These are phyloP conservation scores for Orthonyx spaldingii DNA, from an alignment of 2,113 vertebrate genomes.

Conservation along the genomic window DNA sequence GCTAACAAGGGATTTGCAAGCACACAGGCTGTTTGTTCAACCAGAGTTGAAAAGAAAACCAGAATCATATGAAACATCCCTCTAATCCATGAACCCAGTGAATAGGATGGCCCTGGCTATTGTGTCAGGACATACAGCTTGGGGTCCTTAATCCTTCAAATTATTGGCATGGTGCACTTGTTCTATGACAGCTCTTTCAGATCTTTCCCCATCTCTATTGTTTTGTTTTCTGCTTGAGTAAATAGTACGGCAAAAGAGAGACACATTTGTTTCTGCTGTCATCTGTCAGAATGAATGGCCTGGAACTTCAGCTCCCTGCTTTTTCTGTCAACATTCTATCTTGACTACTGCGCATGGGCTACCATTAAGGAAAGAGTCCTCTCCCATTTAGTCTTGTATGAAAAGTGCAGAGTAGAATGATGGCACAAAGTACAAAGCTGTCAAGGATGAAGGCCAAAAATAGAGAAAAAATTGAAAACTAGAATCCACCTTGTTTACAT, in stretches of 20 bases:
- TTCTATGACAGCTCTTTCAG: conserved; percentile 51
- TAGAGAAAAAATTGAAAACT: not conserved
- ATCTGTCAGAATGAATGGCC: not conserved
- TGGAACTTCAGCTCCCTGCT: not conserved
- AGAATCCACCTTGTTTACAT: not conserved
- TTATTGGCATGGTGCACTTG: conserved; percentile 57
- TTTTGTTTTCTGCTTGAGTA: conserved; percentile 53
- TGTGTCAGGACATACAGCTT: conserved; percentile 23
- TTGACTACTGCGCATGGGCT: not conserved
- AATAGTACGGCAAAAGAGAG: conserved; percentile 7
- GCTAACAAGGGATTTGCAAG: conserved; percentile 52
- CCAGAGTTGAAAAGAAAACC: conserved; percentile 49
- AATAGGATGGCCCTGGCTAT: conserved; percentile 34
- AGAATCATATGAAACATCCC: conserved; percentile 56
- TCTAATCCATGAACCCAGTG: conserved; percentile 53
- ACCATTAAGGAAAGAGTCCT: not conserved
- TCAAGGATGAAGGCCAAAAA: not conserved
- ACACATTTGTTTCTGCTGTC: conserved; percentile 24
- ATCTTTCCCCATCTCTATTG: conserved; percentile 23
- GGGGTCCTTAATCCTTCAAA: conserved; percentile 62
- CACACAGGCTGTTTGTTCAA: conserved; percentile 48
- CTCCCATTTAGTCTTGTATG: not conserved
- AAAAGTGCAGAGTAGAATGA: not conserved
- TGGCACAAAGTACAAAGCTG: not conserved
- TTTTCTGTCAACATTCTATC: not conserved